phyloP scores from a whole-genome alignment of 2,113 vertebrate species.

The Maylandia zebra region DNA sequence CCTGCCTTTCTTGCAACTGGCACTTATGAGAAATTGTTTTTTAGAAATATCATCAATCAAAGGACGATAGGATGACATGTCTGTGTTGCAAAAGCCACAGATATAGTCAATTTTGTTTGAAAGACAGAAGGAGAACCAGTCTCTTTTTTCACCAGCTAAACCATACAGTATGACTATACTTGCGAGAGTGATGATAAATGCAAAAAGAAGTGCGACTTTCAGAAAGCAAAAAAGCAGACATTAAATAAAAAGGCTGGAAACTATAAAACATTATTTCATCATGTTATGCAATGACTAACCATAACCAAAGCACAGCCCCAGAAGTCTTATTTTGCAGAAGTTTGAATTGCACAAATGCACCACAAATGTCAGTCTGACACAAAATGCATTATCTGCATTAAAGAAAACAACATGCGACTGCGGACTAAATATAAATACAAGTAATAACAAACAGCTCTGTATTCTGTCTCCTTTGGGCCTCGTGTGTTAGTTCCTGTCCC shows the following conservation, averaged over 20 bases:
- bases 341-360: background rate
- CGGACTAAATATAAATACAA: background rate
- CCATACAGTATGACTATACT: background rate
- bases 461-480: background rate
- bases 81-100: background rate
- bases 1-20: slow-evolving; percentile 1
- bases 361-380: background rate
- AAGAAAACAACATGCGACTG: background rate
- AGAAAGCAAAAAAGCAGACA: background rate
- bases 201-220: background rate
- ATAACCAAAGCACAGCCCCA: background rate
- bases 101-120: slow-evolving; percentile 16
- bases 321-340: background rate
- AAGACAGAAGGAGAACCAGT: background rate
- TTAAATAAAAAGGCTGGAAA: background rate
- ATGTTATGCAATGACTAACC: background rate
- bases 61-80: background rate
- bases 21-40: slow-evolving; percentile 49
- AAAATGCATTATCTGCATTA: background rate
- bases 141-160: background rate
- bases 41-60: slow-evolving; percentile 54
- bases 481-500: background rate
- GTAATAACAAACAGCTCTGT: background rate
- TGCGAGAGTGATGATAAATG: background rate
- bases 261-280: background rate